Conservation (phyloP, 1,140 invertebrate species). For the Anagrus nilaparvatae region DNA sequence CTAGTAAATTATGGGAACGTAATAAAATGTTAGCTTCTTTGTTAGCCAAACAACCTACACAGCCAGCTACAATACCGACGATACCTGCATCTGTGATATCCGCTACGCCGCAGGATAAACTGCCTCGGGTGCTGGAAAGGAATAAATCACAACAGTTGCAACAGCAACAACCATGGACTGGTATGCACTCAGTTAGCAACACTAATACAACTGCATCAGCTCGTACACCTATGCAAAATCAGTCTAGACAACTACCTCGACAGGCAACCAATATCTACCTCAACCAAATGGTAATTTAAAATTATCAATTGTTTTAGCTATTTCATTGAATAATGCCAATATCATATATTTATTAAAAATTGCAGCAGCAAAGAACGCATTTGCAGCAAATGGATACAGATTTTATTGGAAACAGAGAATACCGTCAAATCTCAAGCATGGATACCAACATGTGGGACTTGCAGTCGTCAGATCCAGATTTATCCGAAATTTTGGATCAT, state of each 20-base stretch:
- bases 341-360: constrained; percentile 9
- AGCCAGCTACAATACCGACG: constrained; percentile 55
- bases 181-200: constrained; percentile 33
- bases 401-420: constrained; percentile 31
- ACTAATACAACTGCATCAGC: constrained; percentile 36
- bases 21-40: constrained; percentile 81
- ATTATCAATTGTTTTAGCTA: no score
- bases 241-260: constrained; percentile 40
- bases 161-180: constrained; percentile 37
- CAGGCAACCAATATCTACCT: constrained; percentile 49
- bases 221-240: constrained; percentile 36
- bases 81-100: constrained; percentile 55
- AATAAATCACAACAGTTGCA: constrained; percentile 29
- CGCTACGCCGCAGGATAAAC: constrained; percentile 53
- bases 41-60: constrained; percentile 67
- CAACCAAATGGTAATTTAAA: constrained; percentile 41
- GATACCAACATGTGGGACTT: constrained; percentile 36
- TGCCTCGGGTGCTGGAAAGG: constrained; percentile 40
- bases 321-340: constrained; percentile 21
- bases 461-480: constrained; percentile 54
- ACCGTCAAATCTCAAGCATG: constrained; percentile 26
- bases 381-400: constrained; percentile 38
- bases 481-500: constrained; percentile 74
- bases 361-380: constrained; percentile 37
- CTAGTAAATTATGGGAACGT: constrained; percentile 64